Conservation (phyloP, 1,140 invertebrate genomes). For the Hycleus phaleratus region DNA sequence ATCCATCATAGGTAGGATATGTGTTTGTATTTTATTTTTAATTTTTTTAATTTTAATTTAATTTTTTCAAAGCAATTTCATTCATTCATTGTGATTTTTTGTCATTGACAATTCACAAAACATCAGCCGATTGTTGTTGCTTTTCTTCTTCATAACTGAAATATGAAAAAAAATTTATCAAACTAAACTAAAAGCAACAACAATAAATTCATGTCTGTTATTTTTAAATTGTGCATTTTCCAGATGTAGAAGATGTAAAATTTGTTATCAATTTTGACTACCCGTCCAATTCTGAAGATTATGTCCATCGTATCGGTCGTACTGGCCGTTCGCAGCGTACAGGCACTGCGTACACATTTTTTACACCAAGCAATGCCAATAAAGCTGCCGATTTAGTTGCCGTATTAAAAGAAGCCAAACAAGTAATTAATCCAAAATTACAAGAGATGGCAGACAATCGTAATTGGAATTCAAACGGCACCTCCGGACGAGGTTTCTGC, state of each 20-base stretch:
- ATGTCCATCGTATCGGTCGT: conserved; percentile 97
- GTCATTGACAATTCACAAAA: no score
- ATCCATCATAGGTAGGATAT: conserved; percentile 24
- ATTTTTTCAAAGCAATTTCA: neutral
- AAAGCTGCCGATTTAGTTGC: conserved; percentile 89
- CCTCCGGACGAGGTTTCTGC: conserved; percentile 21
- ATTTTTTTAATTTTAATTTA: neutral
- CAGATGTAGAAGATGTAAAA: conserved; percentile 99
- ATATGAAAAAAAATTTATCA: neutral
- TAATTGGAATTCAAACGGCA: conserved; percentile 29
- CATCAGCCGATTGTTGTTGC: no score
- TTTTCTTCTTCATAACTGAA: no score
- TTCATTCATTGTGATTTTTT: neutral
- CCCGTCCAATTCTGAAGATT: conserved; percentile 98
- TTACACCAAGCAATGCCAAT: conserved; percentile 86
- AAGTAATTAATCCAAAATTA: conserved; percentile 72
- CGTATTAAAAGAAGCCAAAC: conserved; percentile 91
- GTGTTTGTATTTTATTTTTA: conserved; percentile 20
- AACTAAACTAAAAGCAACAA: conserved; percentile 5
- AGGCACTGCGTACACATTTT: conserved; percentile 98
- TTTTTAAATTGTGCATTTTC: conserved; percentile 31
- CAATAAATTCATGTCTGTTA: neutral
- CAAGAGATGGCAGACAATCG: conserved; percentile 51
- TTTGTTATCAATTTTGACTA: conserved; percentile 99
- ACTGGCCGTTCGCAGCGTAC: conserved; percentile 91